phyloP scores from a whole-genome alignment of 2,113 vertebrate species.

The Cnemophilus loriae region DNA sequence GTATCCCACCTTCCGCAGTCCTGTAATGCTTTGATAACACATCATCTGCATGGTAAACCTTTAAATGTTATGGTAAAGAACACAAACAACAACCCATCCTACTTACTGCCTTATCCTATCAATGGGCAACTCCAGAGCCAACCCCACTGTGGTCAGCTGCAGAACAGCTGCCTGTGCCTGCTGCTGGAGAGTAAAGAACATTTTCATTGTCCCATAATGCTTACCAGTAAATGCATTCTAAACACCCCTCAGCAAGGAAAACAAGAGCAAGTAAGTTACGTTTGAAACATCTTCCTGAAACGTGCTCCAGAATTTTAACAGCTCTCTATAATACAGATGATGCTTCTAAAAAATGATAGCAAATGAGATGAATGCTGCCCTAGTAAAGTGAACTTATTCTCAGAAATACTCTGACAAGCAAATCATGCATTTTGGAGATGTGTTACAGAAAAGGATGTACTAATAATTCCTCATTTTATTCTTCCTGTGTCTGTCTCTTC shows the following conservation, averaged over 20 bases:
- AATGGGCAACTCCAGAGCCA: rapidly evolving
- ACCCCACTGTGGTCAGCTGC: not conserved
- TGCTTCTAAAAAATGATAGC: not conserved
- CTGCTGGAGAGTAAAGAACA: not conserved
- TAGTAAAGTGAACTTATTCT: not conserved
- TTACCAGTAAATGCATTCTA: not conserved
- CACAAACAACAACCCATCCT: not conserved
- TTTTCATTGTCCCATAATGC: not conserved
- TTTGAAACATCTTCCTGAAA: conserved; percentile 17
- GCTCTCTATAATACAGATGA: not conserved
- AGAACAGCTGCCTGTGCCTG: not conserved
- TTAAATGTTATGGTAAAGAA: not conserved
- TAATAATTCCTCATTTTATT: conserved; percentile 7
- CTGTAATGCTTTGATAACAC: not conserved
- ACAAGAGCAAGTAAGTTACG: not conserved
- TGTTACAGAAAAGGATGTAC: not conserved
- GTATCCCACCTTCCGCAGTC: not conserved
- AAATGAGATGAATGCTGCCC: not conserved
- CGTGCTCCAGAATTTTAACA: conserved; percentile 21
- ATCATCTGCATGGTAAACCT: not conserved
- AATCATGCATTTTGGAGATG: not conserved
- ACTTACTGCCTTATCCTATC: not conserved
- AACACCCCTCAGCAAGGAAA: not conserved
- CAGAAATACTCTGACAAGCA: conserved; percentile 15
- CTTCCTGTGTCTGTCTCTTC: not conserved